Evolutionary conservation across 2,888 invertebrate genomes (phyloP), one percentile per base, ranked within the genome.

Genomic region (Mesorhabditis belari): DNA sequence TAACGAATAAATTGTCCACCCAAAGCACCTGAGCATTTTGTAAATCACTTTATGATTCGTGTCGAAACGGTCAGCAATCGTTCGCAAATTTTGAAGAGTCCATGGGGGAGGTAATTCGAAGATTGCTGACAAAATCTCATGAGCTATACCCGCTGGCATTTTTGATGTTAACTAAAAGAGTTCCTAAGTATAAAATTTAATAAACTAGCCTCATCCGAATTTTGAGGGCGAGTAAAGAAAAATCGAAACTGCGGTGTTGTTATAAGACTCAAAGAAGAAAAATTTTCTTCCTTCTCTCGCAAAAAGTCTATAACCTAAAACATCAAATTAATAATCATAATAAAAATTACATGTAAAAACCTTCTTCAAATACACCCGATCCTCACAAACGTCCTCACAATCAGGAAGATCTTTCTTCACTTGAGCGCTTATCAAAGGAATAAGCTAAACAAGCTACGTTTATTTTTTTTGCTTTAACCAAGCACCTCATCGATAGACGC

Each of bases 1-100:
- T 35, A 9, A 17, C n/a, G 12, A 17, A 17, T n/a, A n/a, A 1
- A 9, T 9, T 17, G 44, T 9, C 12, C 44, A 35, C 12, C 44
- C n/a, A n/a, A 35, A 17, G n/a, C n/a, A 35, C 44, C 44, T 35
- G 12, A 35, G n/a, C 12, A 35, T 35, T 54, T 57, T 60, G 51
- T 70, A 58, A 23, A 69, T 35, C 35, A 70, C 69, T 17, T 62
- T 52, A 24, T 63, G 55, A 3, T 63, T 23, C 12, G 71, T 28
- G 12, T 50, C 51, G 29, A 61, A 53, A 3, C 50, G 12, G n/a
- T 60, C 53, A 3, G 70, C 70, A 5, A 70, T 17, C 4, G 54
- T 19, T 6, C 28, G 53, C 2, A 66, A 27, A 3, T 51, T 49
- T 9, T 61, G 50, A 12, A 56, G 49, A 5, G 61, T 56, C 53